These are phyloP conservation scores for Gorsachius magnificus DNA, from an alignment of 2,797 vertebrate species.

Conservation along the genomic window DNA sequence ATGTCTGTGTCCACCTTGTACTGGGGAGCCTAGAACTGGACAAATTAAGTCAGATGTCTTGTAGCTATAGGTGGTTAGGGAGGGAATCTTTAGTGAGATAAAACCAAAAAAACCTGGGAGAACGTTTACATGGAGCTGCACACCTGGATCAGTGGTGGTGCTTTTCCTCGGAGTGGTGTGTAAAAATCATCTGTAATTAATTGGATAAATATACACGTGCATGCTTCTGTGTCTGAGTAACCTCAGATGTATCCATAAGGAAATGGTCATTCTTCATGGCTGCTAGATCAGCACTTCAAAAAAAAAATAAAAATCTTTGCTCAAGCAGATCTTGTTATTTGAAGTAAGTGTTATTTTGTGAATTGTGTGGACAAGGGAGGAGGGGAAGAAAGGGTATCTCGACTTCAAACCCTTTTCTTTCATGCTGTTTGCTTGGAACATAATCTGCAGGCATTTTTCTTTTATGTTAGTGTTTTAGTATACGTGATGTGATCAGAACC, in stretches of 20 bases:
- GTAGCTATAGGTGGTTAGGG: neutral
- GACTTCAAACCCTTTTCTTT: neutral
- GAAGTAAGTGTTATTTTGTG: neutral
- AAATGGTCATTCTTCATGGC: neutral
- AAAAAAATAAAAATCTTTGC: neutral
- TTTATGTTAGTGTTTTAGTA: neutral
- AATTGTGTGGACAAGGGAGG: neutral
- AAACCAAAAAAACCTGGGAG: neutral
- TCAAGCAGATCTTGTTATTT: neutral
- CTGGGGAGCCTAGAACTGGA: neutral
- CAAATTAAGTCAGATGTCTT: neutral
- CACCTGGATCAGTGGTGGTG: neutral
- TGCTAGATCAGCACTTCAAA: neutral
- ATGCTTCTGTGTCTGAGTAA: neutral
- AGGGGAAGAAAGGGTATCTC: neutral
- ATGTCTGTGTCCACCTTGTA: neutral
- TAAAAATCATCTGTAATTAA: neutral
- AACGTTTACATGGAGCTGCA: accelerated
- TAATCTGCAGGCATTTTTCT: neutral
- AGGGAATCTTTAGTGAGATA: neutral
- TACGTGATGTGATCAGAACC: neutral
- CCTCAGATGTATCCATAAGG: neutral
- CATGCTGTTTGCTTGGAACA: neutral
- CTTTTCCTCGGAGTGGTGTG: neutral
- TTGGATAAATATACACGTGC: neutral